These are phyloP conservation scores for Atta cephalotes DNA, from an alignment of 1,140 invertebrate genomes.

Conservation along the genomic window DNA sequence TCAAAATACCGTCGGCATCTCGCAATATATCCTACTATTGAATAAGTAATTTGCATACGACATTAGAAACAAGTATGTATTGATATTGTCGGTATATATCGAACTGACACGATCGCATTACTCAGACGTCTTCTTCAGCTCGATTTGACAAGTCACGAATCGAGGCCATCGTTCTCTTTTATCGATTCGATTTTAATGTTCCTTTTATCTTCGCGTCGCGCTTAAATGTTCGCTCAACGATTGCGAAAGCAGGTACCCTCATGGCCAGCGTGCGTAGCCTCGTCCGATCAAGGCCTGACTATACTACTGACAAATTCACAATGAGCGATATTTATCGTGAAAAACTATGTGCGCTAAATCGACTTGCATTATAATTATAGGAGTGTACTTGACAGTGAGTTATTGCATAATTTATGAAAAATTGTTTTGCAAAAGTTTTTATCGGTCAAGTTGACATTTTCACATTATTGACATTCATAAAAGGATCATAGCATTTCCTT, in stretches of 20 bases:
- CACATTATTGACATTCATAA: neutral
- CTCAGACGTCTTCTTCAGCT: neutral
- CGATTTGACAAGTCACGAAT: conserved; percentile 5
- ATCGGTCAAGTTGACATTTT: neutral
- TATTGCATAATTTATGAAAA: conserved; percentile 6
- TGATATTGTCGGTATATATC: neutral
- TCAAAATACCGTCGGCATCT: neutral
- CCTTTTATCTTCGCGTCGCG: neutral
- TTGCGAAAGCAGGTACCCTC: conserved; percentile 67
- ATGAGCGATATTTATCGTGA: neutral
- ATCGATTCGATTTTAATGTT: neutral
- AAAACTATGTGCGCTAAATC: neutral
- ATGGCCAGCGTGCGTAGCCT: conserved; percentile 45
- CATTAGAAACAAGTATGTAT: neutral
- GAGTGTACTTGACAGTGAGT: neutral
- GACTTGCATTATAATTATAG: neutral
- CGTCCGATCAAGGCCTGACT: conserved; percentile 62
- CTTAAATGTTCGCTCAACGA: neutral
- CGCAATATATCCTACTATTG: neutral
- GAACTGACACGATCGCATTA: neutral
- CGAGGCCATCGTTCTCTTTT: neutral
- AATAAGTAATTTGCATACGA: neutral
- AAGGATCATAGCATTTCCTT: neutral
- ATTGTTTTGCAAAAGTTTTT: conserved; percentile 9
- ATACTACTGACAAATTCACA: conserved; percentile 48